phyloP scores from a whole-genome alignment of 2,888 invertebrate species.

The Palloptera scutellata region DNA sequence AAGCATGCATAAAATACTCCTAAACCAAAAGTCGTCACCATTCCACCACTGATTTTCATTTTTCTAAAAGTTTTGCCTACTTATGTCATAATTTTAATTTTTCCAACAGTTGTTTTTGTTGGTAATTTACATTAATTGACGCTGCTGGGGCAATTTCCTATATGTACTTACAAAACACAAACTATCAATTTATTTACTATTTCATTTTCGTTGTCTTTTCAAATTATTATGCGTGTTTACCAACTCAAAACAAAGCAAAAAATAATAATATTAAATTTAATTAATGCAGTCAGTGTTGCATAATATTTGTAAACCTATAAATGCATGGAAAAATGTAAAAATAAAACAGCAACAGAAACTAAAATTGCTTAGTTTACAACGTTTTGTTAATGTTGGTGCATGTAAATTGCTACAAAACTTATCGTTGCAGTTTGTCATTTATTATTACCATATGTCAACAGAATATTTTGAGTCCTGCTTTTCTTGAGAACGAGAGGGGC shows the following conservation, averaged over 20 bases:
- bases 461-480: too few relatives aligned
- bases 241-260: slow-evolving; percentile 7
- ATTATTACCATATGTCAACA: neutral
- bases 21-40: too few relatives aligned
- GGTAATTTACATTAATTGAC: slow-evolving; percentile 3
- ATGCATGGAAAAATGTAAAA: too few relatives aligned
- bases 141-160: neutral
- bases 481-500: too few relatives aligned
- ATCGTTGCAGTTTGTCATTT: neutral
- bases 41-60: too few relatives aligned
- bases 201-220: neutral
- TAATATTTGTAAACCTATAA: neutral
- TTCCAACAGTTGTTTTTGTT: neutral
- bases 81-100: too few relatives aligned
- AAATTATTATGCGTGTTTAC: slow-evolving; percentile 8
- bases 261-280: slow-evolving; percentile 10
- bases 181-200: slow-evolving; percentile 5
- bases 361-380: too few relatives aligned
- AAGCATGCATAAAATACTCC: too few relatives aligned
- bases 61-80: too few relatives aligned
- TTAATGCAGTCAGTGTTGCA: slow-evolving; percentile 1
- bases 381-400: too few relatives aligned
- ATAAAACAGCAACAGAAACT: too few relatives aligned
- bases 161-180: too few relatives aligned
- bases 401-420: neutral